These are phyloP conservation scores for Aproaerema taeniolella DNA, from an alignment of 2,888 invertebrate species.

Conservation along the genomic window DNA sequence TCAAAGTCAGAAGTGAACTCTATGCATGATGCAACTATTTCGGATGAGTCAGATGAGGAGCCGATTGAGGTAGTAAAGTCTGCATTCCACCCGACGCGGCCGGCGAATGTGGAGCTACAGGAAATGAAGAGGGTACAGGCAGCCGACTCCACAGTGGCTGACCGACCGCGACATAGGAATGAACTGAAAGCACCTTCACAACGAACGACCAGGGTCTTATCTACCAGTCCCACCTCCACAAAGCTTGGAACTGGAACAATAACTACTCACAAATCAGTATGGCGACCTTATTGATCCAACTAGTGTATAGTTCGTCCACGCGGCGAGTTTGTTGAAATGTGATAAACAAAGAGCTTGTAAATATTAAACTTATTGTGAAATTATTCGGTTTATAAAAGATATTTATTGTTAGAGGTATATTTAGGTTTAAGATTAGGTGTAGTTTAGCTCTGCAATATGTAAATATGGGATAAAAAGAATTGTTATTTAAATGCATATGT, in stretches of 20 bases:
- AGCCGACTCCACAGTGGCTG: constrained; percentile 78
- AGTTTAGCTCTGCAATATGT: constrained; percentile 29
- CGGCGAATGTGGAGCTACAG: constrained; percentile 76
- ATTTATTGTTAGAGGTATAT: constrained; percentile 57
- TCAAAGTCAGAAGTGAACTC: constrained; percentile 80
- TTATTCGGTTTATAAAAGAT: constrained; percentile 51
- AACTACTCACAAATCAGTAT: constrained; percentile 81
- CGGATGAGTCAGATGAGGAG: constrained; percentile 83
- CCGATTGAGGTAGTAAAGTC: constrained; percentile 87
- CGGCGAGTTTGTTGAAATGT: constrained; percentile 59
- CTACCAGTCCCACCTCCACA: constrained; percentile 73
- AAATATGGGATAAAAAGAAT: constrained; percentile 40
- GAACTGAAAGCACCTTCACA: constrained; percentile 80
- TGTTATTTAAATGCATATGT: constrained; percentile 59
- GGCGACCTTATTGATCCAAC: constrained; percentile 82
- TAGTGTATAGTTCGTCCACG: constrained; percentile 30
- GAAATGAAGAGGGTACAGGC: constrained; percentile 74
- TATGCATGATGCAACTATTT: constrained; percentile 78
- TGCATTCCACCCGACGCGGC: constrained; percentile 83
- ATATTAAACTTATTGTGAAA: constrained; percentile 52
- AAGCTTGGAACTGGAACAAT: constrained; percentile 76
- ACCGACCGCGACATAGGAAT: constrained; percentile 57
- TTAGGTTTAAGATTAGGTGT: constrained; percentile 35
- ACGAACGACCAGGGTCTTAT: constrained; percentile 61
- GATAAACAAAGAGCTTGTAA: constrained; percentile 75